phyloP scores from a whole-genome alignment of 2,888 invertebrate species.

The Orthosia gothica region DNA sequence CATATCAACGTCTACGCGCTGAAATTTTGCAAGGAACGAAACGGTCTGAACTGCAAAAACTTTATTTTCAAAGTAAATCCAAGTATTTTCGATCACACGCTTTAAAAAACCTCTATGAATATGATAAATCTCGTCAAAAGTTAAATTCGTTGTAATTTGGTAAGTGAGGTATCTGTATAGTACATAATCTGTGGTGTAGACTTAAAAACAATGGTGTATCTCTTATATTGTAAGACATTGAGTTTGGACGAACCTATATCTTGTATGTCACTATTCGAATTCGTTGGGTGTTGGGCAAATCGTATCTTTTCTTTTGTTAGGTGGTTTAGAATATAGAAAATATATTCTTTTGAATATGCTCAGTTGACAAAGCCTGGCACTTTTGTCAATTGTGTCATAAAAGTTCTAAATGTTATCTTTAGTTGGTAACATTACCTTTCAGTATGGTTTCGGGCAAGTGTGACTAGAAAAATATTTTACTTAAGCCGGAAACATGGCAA shows the following conservation, averaged over 20 bases:
- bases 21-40: too few relatives aligned
- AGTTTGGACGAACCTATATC: constrained; percentile 47
- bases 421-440: background rate
- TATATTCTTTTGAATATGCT: background rate
- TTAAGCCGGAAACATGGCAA: too few relatives aligned
- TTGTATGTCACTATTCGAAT: constrained; percentile 25
- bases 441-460: background rate
- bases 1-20: too few relatives aligned
- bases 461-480: too few relatives aligned
- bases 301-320: constrained; percentile 33
- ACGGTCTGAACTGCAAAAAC: background rate
- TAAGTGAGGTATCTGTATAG: constrained; percentile 29
- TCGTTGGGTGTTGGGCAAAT: constrained; percentile 14
- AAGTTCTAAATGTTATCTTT: background rate
- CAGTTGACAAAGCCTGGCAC: background rate
- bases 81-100: background rate
- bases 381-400: background rate
- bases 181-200: constrained; percentile 47
- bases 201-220: constrained; percentile 51
- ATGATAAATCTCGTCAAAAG: background rate
- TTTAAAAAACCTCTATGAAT: background rate
- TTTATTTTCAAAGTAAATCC: background rate
- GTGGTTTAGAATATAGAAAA: constrained; percentile 18
- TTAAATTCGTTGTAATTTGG: background rate
- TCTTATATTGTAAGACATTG: constrained; percentile 39